Evolutionary conservation across 2,113 vertebrate species (phyloP).

Genomic region (Epinephelus fuscoguttatus): DNA sequence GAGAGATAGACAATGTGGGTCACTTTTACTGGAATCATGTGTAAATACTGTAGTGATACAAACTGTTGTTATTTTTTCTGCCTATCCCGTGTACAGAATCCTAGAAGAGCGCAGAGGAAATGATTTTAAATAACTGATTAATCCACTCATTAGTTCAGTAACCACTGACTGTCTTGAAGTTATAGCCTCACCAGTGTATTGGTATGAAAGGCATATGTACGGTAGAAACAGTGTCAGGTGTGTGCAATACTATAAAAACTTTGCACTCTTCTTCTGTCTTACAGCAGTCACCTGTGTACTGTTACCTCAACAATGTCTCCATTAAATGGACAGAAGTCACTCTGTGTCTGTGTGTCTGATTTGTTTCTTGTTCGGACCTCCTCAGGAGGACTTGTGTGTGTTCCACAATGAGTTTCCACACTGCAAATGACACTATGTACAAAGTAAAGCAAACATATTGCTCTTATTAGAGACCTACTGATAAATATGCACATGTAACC

Average conservation of each 20-base stretch:
- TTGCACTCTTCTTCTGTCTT: conserved; percentile 45
- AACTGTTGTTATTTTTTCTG: conserved; percentile 55
- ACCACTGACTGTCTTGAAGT: conserved; percentile 47
- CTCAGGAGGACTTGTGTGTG: background rate
- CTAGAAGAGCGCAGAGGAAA: conserved; percentile 48
- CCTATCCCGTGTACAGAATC: conserved; percentile 33
- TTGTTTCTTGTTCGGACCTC: background rate
- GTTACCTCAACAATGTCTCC: conserved; percentile 62
- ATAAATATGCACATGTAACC: too few relatives aligned
- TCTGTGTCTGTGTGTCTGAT: background rate
- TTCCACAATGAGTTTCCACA: background rate
- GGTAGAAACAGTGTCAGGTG: conserved; percentile 31
- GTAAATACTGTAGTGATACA: conserved; percentile 76
- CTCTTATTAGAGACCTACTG: too few relatives aligned
- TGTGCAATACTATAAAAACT: conserved; percentile 49
- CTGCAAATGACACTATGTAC: background rate
- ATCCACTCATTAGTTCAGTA: conserved; percentile 40
- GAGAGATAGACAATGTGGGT: conserved; percentile 55
- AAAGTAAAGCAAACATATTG: background rate
- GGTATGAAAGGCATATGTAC: conserved; percentile 41
- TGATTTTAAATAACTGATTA: conserved; percentile 37
- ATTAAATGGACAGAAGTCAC: conserved; percentile 73
- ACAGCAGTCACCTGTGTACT: conserved; percentile 52
- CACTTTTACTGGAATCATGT: conserved; percentile 44
- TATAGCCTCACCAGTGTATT: conserved; percentile 38